Evolutionary conservation across 64 coral and sea anemone genomes (phyloP), one percentile per base, ranked within the genome.

Genomic region (Pachyseris speciosa): DNA sequence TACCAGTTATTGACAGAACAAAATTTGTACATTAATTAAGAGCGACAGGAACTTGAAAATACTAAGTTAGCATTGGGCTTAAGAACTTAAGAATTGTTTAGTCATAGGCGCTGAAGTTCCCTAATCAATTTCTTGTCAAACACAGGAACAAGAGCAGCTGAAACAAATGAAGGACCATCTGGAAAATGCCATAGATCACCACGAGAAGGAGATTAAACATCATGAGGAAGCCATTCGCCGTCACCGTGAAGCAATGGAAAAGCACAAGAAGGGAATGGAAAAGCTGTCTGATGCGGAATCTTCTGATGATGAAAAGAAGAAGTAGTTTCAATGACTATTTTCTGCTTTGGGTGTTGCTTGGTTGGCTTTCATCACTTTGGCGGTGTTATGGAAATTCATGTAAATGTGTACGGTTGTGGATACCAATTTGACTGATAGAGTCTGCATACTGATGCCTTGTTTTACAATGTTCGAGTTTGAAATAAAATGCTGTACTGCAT

Each of bases 171-270:
- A 78, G 13, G 58, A 94, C 28, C 93, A 94, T 47, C 55, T 90
- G 5, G 25, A 77, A 37, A 64, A 90, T 10, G 39, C 75, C 16
- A 32, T 94, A 3, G 60, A 76, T 32, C 84, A 55, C 5, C 69
- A 72, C 22, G 72, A 94, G 43, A 73, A 90, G 37, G 93, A 94
- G 55, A 94, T 94, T 12, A 9, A 90, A 31, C 77, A 85, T 37
- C 93, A 94, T 24, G 68, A 94, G 77, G 86, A 90, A 40, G 67
- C 63, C 9, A 94, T 94, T 64, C 81, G 59, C 31, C 87, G 71
- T 6, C 86, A 94, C 70, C 69, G 75, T 4, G 80, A 89, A 48
- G 85, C 66, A 24, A 43, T 94, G 9, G 42, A 79, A 69, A 73
- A 73, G 28, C 74, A 89, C 44, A 69, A 81, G 75, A 88, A 83